Evolutionary conservation across 1,140 invertebrate genomes (phyloP).

Genomic region (Aphelenchoides fujianensis): DNA sequence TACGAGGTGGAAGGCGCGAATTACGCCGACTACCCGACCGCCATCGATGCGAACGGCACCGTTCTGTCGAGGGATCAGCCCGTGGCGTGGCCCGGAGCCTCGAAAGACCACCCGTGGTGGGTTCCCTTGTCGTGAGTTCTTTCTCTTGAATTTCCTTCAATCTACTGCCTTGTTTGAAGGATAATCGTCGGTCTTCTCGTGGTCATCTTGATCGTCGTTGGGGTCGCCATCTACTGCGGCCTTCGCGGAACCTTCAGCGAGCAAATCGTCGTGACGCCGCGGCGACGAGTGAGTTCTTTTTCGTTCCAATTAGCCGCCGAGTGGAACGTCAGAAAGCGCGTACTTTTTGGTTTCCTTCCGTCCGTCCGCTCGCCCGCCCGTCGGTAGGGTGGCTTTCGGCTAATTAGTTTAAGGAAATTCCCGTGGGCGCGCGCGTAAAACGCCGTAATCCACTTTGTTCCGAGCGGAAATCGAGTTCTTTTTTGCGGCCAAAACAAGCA

Average conservation of each 20-base stretch:
- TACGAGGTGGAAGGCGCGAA: background rate
- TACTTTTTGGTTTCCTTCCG: no score
- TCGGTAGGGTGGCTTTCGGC: no score
- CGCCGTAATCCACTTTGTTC: no score
- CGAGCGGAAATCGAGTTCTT: no score
- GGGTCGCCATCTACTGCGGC: background rate
- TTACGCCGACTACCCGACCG: background rate
- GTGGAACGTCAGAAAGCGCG: no score
- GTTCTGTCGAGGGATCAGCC: background rate
- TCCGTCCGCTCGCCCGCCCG: background rate
- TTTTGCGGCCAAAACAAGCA: no score
- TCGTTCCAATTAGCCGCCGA: no score
- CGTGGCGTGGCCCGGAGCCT: background rate
- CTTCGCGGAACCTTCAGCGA: background rate
- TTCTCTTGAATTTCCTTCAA: background rate
- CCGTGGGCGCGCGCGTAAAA: no score
- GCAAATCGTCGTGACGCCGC: background rate
- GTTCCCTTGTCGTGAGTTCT: conserved; percentile 1
- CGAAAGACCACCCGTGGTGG: conserved; percentile 8
- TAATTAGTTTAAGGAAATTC: background rate
- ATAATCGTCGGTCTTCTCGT: conserved; percentile 5
- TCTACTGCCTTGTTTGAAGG: background rate
- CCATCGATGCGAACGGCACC: background rate
- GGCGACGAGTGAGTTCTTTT: background rate
- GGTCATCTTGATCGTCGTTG: conserved; percentile 2